A percentile compares a stretch with the other conserved stretches of the same genome.
Conservation (phyloP, 2,113 vertebrate species). For the Neopipo cinnamomea region DNA sequence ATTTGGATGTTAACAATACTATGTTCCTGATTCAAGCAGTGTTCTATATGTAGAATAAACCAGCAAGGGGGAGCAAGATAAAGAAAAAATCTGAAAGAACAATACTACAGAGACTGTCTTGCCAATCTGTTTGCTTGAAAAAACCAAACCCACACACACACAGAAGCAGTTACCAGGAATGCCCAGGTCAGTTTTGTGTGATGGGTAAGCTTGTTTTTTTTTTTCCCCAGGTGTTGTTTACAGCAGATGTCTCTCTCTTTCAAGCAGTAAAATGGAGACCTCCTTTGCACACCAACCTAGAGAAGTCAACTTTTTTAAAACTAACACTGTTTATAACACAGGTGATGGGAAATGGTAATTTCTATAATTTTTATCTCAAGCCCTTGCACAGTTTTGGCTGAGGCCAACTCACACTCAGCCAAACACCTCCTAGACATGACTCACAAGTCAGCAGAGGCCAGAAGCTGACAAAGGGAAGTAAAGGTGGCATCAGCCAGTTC, state of each 20-base stretch:
- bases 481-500: background rate
- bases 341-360: background rate
- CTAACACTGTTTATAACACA: background rate
- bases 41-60: background rate
- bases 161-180: background rate
- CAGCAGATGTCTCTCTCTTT: background rate
- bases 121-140: background rate
- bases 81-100: background rate
- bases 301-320: background rate
- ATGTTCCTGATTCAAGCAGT: background rate
- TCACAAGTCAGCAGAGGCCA: background rate
- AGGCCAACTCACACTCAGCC: background rate
- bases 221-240: background rate
- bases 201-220: background rate
- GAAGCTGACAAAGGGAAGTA: background rate
- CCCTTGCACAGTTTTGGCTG: background rate
- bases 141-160: background rate
- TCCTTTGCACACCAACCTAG: background rate
- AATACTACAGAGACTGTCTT: background rate
- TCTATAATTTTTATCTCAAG: background rate
- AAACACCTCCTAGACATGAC: background rate
- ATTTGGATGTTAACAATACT: background rate
- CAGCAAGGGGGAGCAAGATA: background rate
- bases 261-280: background rate
- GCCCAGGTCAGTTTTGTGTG: background rate